Conservation (phyloP, 2,113 vertebrate species). For the Semnopithecus entellus region DNA sequence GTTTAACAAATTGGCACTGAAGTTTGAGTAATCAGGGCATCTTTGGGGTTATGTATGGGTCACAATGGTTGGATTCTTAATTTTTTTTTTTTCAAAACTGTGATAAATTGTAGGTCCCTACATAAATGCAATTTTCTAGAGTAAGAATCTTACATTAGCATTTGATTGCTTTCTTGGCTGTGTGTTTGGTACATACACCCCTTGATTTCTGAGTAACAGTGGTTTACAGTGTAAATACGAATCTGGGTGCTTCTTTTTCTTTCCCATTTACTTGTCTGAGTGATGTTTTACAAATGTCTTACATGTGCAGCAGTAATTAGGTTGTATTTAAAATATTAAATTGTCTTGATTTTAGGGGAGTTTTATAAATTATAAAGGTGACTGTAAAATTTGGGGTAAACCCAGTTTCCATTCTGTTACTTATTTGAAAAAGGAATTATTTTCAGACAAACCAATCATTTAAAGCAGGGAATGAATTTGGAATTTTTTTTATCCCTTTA, state of each 20-base stretch:
- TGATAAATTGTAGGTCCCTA: conserved; percentile 1
- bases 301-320: background rate
- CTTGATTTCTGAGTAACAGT: background rate
- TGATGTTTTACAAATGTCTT: background rate
- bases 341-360: background rate
- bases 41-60: background rate
- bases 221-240: background rate
- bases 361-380: conserved; percentile 20
- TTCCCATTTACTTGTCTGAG: background rate
- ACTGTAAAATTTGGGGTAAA: background rate
- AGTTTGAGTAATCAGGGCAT: background rate
- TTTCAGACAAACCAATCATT: too few species aligned
- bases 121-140: background rate
- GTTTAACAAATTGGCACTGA: background rate
- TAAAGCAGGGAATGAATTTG: too few species aligned
- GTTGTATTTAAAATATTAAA: conserved; percentile 11
- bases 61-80: background rate
- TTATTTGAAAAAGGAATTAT: too few species aligned
- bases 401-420: background rate
- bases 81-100: conserved; percentile 16
- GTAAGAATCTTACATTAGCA: conserved; percentile 1
- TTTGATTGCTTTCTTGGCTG: conserved; percentile 35
- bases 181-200: background rate
- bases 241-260: background rate
- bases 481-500: too few species aligned